A percentile compares a stretch with the other conserved stretches of the same genome.
Conservation (phyloP, 2,797 vertebrate species). For the Hephaestus fuliginosus region DNA sequence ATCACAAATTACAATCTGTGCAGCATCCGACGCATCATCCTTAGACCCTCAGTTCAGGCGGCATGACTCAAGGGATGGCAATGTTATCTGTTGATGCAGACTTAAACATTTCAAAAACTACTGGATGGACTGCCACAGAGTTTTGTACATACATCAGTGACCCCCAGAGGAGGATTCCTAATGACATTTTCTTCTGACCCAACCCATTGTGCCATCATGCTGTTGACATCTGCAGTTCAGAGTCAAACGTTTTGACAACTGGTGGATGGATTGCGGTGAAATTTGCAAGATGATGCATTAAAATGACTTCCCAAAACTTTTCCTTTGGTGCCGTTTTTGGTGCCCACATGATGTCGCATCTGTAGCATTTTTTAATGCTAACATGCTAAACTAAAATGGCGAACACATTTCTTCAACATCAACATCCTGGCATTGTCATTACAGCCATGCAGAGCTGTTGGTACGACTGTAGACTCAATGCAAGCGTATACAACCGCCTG, state of each 20-base stretch:
- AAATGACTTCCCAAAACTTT: neutral
- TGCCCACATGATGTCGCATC: neutral
- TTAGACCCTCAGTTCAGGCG: neutral
- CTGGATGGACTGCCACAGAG: neutral
- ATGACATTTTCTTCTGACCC: neutral
- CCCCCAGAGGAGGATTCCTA: neutral
- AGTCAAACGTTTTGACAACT: neutral
- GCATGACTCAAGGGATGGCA: neutral
- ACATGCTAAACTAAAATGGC: neutral
- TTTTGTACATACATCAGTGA: too few relatives aligned
- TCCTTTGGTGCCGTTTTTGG: too few relatives aligned
- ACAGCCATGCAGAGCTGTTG: neutral
- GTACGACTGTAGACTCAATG: neutral
- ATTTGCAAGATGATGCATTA: neutral
- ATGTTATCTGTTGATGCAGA: neutral
- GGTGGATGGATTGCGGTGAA: neutral
- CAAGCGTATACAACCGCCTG: neutral
- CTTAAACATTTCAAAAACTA: neutral
- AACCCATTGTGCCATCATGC: too few relatives aligned
- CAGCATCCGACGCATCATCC: neutral
- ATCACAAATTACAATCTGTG: constrained; percentile 1
- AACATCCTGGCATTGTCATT: neutral
- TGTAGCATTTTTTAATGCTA: neutral
- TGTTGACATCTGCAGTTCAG: too few relatives aligned
- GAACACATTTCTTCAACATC: neutral